Base-by-base conservation (phyloP, 2,888 invertebrate genomes). In the Catocala sponsa region DNA sequence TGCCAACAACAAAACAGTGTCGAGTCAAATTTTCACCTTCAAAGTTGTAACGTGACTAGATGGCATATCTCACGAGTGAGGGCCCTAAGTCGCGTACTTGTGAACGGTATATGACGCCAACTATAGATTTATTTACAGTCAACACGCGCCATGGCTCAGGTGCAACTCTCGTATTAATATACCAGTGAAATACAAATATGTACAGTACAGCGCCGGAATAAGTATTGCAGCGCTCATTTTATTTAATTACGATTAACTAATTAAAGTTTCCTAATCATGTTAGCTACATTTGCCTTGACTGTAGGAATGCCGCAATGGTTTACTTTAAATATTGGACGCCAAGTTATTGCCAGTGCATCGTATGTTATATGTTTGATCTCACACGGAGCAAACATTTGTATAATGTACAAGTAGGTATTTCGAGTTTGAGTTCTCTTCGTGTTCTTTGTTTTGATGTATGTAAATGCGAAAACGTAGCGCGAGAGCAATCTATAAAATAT, bases 161-260 rank as follows among this genome's bases (percentile, higher is more conserved):
- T 85, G 85, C 82, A 85, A 75, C 77, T 78, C 75, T 79, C 68
- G 77, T 81, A 79, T 81, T 86, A 86, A 85, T 84, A 83, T 84
- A 77, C 74, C 74, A 81, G 71, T 80, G 77, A 80, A 80, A 82
- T 82, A 83, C 78, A 81, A 80, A 83, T 81, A 80, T 77, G 76
- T 74, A 65, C 65, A 67, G 68, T 13, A 58, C 74, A 65, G 82
- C 72, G 77, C 65, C 78, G 81, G 72, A 82, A 73, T 81, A 62
- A 72, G 67, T 51, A 25, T 12, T 52, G 41, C 58, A 55, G 51
- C 33, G 32, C 58, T 61, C 50, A 64, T 66, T 48, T 57, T 38
- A 38, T 72, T 72, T 43, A 58, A 65, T 71, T 58, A 63, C 35
- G 5, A n/a, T 9, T 6, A 33, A 47, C 11, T 13, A 50, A 46